Percentiles rank a stretch among this genome's conserved stretches.
These are phyloP conservation scores for Haemorhous mexicanus DNA, from an alignment of 2,113 vertebrate genomes.

Conservation along the genomic window DNA sequence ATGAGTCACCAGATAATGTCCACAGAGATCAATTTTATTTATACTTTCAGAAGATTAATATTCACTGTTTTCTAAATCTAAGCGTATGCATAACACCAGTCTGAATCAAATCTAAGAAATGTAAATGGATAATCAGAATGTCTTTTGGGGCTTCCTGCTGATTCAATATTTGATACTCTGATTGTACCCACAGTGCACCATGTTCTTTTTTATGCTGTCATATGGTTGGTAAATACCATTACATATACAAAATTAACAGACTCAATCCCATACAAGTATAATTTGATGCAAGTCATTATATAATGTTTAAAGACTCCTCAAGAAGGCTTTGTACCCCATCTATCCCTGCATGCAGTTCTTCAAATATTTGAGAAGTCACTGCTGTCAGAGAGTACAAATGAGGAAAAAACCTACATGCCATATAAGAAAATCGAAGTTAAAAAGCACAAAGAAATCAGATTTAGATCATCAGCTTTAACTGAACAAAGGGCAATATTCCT, in stretches of 20 bases:
- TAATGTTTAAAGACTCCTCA: background rate
- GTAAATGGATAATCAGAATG: background rate
- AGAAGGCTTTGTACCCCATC: background rate
- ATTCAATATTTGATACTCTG: slow-evolving; percentile 43
- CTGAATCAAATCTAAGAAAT: slow-evolving; percentile 19
- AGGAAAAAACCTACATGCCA: background rate
- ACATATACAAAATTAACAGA: background rate
- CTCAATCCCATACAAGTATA: background rate
- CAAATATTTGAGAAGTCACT: background rate
- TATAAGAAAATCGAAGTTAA: background rate
- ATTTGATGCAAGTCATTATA: background rate
- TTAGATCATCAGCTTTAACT: background rate
- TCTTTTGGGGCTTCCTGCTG: slow-evolving; percentile 7
- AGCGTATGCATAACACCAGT: background rate
- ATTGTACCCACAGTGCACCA: background rate
- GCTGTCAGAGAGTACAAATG: background rate
- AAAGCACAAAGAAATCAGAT: background rate
- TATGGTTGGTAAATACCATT: background rate
- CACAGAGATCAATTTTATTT: slow-evolving; percentile 45
- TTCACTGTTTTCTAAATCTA: slow-evolving; percentile 21
- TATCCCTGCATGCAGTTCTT: background rate
- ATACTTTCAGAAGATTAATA: slow-evolving; percentile 39
- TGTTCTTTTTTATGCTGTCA: background rate
- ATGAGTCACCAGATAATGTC: slow-evolving; percentile 53
- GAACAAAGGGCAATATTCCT: background rate